phyloP scores from a whole-genome alignment of 2,888 invertebrate species.

The Acanthococcus lagerstroemiae region DNA sequence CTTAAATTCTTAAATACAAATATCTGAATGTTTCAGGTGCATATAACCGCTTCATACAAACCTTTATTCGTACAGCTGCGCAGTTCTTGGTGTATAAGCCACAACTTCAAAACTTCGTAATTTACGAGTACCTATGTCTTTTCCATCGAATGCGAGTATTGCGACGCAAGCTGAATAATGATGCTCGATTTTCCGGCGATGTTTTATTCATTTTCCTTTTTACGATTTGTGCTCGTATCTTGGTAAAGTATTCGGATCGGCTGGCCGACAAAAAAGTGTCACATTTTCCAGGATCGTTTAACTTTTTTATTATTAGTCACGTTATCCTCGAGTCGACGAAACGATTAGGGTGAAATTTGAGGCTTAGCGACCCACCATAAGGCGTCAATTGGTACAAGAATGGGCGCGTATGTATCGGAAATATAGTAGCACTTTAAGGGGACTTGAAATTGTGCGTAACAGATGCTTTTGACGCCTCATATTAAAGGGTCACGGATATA shows the following conservation, averaged over 20 bases:
- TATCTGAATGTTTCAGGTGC: too few species aligned
- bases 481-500: slow-evolving; percentile 27
- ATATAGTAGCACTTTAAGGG: slow-evolving; percentile 29
- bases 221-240: too few species aligned
- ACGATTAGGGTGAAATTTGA: slow-evolving; percentile 30
- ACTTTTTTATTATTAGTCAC: slow-evolving; percentile 25
- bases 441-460: slow-evolving; percentile 28
- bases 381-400: slow-evolving; percentile 30
- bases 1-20: too few species aligned
- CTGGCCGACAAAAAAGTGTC: not conserved
- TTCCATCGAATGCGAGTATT: too few species aligned
- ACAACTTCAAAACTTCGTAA: too few species aligned
- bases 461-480: slow-evolving; percentile 28
- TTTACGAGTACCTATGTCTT: too few species aligned
- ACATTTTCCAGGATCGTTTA: slow-evolving; percentile 21
- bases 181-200: too few species aligned
- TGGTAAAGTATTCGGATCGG: not conserved
- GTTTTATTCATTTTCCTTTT: too few species aligned
- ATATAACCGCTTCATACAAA: too few species aligned
- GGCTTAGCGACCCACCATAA: slow-evolving; percentile 28
- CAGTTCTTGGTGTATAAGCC: too few species aligned
- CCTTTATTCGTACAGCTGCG: too few species aligned
- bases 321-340: slow-evolving; percentile 27
- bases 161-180: too few species aligned
- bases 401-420: slow-evolving; percentile 17